Evolutionary conservation across 2,113 vertebrate species (phyloP).

Genomic region (Rhinoderma darwinii): DNA sequence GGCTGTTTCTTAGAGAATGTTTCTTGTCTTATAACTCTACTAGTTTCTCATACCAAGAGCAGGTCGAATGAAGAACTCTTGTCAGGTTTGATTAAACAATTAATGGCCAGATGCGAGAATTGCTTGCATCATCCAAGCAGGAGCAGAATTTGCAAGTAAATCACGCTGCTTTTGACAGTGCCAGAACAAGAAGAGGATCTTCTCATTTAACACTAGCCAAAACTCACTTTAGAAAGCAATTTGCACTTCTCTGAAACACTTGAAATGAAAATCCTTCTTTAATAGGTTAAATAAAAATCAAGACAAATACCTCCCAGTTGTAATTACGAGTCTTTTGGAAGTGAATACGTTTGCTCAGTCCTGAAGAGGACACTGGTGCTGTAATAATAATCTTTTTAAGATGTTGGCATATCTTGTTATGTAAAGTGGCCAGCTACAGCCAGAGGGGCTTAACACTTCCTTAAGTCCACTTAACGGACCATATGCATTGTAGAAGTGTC

Average conservation of each 20-base stretch:
- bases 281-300: conserved; percentile 54
- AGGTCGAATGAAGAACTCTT: conserved; percentile 42
- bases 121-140: conserved; percentile 29
- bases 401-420: conserved; percentile 21
- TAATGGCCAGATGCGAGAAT: conserved; percentile 42
- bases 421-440: neutral
- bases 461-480: conserved; percentile 1
- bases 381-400: conserved; percentile 19
- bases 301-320: conserved; percentile 34
- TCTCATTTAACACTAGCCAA: conserved; percentile 45
- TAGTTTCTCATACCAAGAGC: conserved; percentile 33
- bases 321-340: conserved; percentile 33
- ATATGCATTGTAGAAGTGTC: neutral
- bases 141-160: conserved; percentile 48
- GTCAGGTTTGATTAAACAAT: conserved; percentile 59
- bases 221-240: conserved; percentile 55
- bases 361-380: conserved; percentile 26
- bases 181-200: conserved; percentile 23
- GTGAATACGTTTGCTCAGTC: conserved; percentile 7
- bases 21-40: conserved; percentile 44
- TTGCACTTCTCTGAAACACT: conserved; percentile 46
- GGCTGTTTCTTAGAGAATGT: conserved; percentile 20
- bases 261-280: conserved; percentile 39
- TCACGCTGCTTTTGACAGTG: conserved; percentile 19
- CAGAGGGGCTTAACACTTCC: neutral